A percentile compares a stretch with the other conserved stretches of the same genome.
Evolutionary conservation across 2,888 invertebrate species (phyloP).

Genomic region (Serrognathus titanus): DNA sequence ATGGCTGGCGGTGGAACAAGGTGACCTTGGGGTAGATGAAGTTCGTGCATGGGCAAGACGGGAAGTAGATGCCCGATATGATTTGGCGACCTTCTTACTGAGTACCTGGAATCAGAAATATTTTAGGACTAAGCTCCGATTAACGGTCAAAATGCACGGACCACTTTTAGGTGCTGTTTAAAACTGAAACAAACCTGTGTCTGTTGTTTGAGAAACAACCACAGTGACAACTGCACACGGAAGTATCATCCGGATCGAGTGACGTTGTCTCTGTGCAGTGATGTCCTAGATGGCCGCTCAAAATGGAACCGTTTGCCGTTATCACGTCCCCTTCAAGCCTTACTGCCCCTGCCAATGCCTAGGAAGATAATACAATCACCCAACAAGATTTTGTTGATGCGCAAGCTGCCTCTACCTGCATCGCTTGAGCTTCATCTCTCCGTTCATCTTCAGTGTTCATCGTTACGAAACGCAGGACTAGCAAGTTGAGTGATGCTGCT

Average conservation of each 20-base stretch:
- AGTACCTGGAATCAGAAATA: constrained; percentile 33
- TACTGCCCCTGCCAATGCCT: constrained; percentile 94
- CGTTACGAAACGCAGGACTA: constrained; percentile 92
- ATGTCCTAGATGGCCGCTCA: constrained; percentile 62
- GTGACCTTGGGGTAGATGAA: constrained; percentile 46
- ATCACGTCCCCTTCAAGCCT: constrained; percentile 96
- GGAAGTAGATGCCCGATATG: constrained; percentile 46
- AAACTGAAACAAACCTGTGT: constrained; percentile 38
- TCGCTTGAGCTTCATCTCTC: constrained; percentile 91
- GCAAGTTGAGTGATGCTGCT: constrained; percentile 94
- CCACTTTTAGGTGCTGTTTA: too few species aligned
- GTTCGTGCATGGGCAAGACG: constrained; percentile 49
- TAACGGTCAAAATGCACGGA: too few species aligned
- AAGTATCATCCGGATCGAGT: constrained; percentile 46
- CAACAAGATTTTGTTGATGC: too few species aligned
- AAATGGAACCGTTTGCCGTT: constrained; percentile 86
- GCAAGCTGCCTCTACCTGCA: constrained; percentile 58
- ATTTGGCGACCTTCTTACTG: constrained; percentile 45
- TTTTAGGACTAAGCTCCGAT: too few species aligned
- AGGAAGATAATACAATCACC: constrained; percentile 31
- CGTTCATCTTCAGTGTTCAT: constrained; percentile 99
- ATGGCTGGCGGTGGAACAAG: constrained; percentile 46
- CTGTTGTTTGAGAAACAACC: constrained; percentile 46
- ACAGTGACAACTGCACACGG: constrained; percentile 50
- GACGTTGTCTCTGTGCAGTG: constrained; percentile 50